Evolutionary conservation across 2,888 invertebrate genomes (phyloP).

Genomic region (Therioaphis trifolii): DNA sequence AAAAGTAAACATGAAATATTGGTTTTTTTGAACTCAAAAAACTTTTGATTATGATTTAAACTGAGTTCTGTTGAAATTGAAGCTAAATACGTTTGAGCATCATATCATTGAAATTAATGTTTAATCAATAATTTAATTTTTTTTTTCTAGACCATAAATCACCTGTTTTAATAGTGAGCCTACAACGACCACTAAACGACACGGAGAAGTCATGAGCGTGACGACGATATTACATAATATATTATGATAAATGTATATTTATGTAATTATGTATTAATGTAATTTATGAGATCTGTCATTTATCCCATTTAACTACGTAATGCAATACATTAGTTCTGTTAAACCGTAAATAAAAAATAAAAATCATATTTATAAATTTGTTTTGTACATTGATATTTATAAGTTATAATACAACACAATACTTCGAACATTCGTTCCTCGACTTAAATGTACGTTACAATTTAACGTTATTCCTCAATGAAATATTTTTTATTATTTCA

Average conservation of each 20-base stretch:
- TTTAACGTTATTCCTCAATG: no score
- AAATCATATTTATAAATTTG: background rate
- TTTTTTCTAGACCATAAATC: background rate
- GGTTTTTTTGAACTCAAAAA: background rate
- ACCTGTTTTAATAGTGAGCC: background rate
- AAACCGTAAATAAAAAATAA: conserved; percentile 19
- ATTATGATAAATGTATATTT: conserved; percentile 22
- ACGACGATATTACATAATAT: conserved; percentile 6
- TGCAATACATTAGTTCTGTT: background rate
- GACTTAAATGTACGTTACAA: no score
- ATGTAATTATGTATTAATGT: no score
- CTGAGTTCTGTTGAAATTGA: background rate
- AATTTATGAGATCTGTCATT: background rate
- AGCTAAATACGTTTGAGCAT: background rate
- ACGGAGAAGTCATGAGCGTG: background rate
- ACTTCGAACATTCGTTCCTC: no score
- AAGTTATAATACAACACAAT: no score
- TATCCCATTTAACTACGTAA: conserved; percentile 30
- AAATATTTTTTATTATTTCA: no score
- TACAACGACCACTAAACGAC: conserved; percentile 5
- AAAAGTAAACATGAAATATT: background rate
- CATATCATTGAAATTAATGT: background rate
- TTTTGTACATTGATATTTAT: background rate
- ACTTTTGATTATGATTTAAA: background rate
- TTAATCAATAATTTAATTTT: background rate